Evolutionary conservation across 2,888 invertebrate species (phyloP), one percentile per base, ranked within the genome.

Genomic region (Tryphoninae sp.): DNA sequence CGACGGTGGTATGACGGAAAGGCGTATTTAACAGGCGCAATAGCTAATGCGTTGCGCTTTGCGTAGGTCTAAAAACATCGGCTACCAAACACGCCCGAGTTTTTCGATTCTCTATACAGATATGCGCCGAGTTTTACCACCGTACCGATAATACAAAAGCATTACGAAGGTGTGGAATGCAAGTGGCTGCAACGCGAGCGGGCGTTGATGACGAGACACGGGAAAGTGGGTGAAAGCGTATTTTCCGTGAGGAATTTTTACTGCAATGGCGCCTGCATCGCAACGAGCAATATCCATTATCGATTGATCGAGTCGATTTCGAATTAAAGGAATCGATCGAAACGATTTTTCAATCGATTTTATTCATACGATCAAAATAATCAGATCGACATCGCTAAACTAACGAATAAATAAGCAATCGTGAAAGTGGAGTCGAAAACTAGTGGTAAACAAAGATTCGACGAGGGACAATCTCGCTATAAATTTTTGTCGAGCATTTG

Each of bases 201-300:
- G n/a, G 78, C 42, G 55, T 65, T 58, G 71, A 73, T 75, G 75
- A 76, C 64, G 40, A 75, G 65, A 65, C 6, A 53, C 69, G 75
- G 81, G 81, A 82, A 82, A 82, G 81, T 82, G 78, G 78, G 81
- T 82, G 81, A 82, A 82, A 82, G 81, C 75, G 67, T 65, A 68
- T 82, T 78, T 82, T 82, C 19, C 71, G 51, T 13, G 45, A 16
- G 22, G 45, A 42, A 78, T 81, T 77, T 40, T 61, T 58, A 59
- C 33, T 58, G 33, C 51, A 19, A 62, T 16, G 59, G 51, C 61
- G 73, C 23, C 71, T 42, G 9, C 40, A n/a, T 13, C 13, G 23
- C 22, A 23, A 9, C 42, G 53, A 45, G 62, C 68, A 74, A 69
- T 73, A 45, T 51, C 22, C 23, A 2, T 22, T 26, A 2, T 33